phyloP scores from a whole-genome alignment of 2,888 invertebrate genomes.

The Ariolimax columbianus region DNA sequence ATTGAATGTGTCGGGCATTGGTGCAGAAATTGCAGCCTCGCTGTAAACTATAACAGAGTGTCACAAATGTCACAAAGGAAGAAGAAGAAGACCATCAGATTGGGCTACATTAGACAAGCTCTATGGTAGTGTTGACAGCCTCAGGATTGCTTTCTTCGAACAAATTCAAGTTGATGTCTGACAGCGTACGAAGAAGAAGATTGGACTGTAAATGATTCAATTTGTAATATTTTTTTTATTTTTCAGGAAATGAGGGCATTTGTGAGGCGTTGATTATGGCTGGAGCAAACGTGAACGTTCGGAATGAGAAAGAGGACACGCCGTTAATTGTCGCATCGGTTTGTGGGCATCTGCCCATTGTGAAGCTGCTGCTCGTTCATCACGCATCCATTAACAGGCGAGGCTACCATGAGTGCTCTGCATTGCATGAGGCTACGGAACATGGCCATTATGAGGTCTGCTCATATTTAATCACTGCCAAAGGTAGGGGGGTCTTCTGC shows the following conservation, averaged over 20 bases:
- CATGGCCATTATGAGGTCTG: constrained; percentile 70
- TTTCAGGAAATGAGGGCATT: constrained; percentile 60
- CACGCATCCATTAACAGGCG: constrained; percentile 68
- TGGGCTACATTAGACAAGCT: no score
- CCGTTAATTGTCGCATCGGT: constrained; percentile 72
- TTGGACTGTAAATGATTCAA: no score
- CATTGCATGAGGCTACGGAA: constrained; percentile 73
- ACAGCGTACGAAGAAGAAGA: no score
- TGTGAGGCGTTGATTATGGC: constrained; percentile 66
- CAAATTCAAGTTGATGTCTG: no score
- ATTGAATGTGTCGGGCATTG: no score
- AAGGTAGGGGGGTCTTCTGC: constrained; percentile 26
- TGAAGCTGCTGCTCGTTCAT: constrained; percentile 67
- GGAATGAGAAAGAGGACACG: constrained; percentile 70
- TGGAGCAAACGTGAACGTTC: constrained; percentile 66
- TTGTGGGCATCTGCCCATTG: constrained; percentile 69
- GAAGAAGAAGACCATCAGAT: no score
- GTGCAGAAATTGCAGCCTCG: no score
- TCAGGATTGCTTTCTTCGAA: no score
- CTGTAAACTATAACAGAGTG: no score
- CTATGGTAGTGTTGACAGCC: no score
- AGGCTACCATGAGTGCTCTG: constrained; percentile 72
- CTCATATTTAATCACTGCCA: constrained; percentile 44
- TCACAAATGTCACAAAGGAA: no score
- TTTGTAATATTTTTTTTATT: no score